phyloP scores from a whole-genome alignment of 2,888 invertebrate species.

The Acanthosepion lycidas region DNA sequence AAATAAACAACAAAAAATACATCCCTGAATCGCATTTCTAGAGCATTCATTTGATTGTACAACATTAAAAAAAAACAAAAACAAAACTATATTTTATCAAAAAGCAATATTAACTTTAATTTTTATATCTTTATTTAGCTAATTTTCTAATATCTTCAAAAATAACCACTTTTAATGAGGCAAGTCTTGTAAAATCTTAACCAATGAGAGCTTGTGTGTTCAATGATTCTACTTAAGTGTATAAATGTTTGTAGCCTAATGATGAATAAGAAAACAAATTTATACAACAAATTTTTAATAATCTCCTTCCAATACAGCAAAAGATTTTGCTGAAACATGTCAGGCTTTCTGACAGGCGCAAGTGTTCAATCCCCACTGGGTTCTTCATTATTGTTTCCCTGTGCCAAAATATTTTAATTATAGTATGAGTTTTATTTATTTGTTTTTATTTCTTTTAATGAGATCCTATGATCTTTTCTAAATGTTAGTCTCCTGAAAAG shows the following conservation, averaged over 20 bases:
- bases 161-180: too few relatives aligned
- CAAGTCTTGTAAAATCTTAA: too few relatives aligned
- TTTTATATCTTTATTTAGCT: too few relatives aligned
- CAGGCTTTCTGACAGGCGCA: not conserved
- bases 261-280: not conserved
- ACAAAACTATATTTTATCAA: too few relatives aligned
- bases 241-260: not conserved
- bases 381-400: not conserved
- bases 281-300: not conserved
- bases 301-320: not conserved
- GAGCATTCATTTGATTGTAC: too few relatives aligned
- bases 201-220: too few relatives aligned
- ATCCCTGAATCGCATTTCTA: too few relatives aligned
- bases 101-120: too few relatives aligned
- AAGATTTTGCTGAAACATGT: not conserved
- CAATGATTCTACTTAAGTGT: not conserved
- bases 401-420: not conserved
- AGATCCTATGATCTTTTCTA: not conserved
- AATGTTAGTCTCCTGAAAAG: not conserved
- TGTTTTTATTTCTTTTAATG: too few relatives aligned
- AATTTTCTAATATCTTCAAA: too few relatives aligned
- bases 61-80: too few relatives aligned
- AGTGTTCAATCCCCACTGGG: not conserved
- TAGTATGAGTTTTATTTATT: not conserved
- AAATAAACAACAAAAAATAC: too few relatives aligned